A percentile compares a stretch with the other conserved stretches of the same genome.
These are phyloP conservation scores for Sycobia sp. DNA, from an alignment of 1,140 invertebrate species.

Conservation along the genomic window DNA sequence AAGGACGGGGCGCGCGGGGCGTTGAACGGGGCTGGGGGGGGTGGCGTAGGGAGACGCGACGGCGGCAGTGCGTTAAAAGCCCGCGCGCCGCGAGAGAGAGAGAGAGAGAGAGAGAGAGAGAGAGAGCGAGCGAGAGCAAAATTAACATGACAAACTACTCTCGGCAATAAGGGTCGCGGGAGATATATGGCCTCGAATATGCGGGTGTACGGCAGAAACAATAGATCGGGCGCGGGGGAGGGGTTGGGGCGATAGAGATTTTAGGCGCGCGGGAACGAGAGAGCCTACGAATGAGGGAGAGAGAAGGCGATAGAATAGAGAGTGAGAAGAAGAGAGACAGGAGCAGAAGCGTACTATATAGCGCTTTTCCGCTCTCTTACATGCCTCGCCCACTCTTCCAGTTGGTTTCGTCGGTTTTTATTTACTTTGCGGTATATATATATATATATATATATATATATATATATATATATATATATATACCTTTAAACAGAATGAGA, in stretches of 20 bases:
- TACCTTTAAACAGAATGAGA: neutral
- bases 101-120: no score
- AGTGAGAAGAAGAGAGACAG: neutral
- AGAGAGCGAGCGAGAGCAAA: slow-evolving; percentile 38
- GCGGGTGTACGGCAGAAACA: slow-evolving; percentile 61
- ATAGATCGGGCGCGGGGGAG: slow-evolving; percentile 48
- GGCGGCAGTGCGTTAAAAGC: slow-evolving; percentile 64
- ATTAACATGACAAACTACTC: slow-evolving; percentile 65
- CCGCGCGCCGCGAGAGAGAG: no score
- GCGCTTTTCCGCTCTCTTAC: slow-evolving; percentile 30
- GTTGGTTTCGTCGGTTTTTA: slow-evolving; percentile 26
- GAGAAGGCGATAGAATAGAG: no score
- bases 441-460: no score
- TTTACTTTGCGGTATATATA: slow-evolving; percentile 19
- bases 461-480: neutral
- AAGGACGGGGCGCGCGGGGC: no score
- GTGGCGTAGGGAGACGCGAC: slow-evolving; percentile 37
- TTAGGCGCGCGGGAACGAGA: slow-evolving; percentile 6
- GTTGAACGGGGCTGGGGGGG: slow-evolving; percentile 11
- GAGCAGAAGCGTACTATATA: neutral
- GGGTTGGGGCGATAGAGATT: neutral
- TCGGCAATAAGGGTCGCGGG: slow-evolving; percentile 58
- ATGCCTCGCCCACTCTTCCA: slow-evolving; percentile 1
- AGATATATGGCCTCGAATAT: slow-evolving; percentile 59
- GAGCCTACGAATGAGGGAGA: no score